Conservation (phyloP, 2,888 invertebrate genomes). For the Busseola fusca region DNA sequence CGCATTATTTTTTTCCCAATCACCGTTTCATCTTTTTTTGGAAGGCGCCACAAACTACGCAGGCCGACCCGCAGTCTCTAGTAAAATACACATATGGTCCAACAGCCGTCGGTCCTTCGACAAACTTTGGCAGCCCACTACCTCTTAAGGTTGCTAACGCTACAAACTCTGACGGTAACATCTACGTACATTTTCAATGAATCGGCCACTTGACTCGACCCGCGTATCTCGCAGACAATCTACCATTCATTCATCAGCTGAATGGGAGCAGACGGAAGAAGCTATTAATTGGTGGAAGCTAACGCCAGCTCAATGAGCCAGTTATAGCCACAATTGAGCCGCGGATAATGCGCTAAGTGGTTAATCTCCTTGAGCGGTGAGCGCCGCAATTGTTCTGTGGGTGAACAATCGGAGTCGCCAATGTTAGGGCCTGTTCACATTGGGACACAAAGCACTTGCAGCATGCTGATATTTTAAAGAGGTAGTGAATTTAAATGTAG, state of each 20-base stretch:
- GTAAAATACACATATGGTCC: neutral
- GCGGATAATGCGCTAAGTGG: slow-evolving; percentile 51
- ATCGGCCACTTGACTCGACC: neutral
- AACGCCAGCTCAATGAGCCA: slow-evolving; percentile 24
- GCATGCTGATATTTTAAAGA: neutral
- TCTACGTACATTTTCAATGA: neutral
- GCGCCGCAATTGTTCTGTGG: slow-evolving; percentile 42
- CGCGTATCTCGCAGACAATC: slow-evolving; percentile 42
- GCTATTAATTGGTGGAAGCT: slow-evolving; percentile 45
- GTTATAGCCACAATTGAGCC: slow-evolving; percentile 48
- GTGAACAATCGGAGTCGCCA: neutral
- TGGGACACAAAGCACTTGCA: neutral
- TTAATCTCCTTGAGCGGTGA: slow-evolving; percentile 52
- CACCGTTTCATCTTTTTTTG: neutral
- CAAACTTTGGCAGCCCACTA: neutral
- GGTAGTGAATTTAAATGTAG: neutral
- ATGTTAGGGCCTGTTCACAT: slow-evolving; percentile 5
- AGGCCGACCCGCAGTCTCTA: neutral
- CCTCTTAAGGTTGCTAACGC: neutral
- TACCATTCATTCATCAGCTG: slow-evolving; percentile 45
- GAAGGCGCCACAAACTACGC: neutral
- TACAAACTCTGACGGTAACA: neutral
- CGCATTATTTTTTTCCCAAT: neutral
- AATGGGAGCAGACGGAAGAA: slow-evolving; percentile 45
- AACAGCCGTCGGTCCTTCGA: neutral